These are phyloP conservation scores for Criorhina ranunculi DNA, from an alignment of 2,888 invertebrate species.

Conservation along the genomic window DNA sequence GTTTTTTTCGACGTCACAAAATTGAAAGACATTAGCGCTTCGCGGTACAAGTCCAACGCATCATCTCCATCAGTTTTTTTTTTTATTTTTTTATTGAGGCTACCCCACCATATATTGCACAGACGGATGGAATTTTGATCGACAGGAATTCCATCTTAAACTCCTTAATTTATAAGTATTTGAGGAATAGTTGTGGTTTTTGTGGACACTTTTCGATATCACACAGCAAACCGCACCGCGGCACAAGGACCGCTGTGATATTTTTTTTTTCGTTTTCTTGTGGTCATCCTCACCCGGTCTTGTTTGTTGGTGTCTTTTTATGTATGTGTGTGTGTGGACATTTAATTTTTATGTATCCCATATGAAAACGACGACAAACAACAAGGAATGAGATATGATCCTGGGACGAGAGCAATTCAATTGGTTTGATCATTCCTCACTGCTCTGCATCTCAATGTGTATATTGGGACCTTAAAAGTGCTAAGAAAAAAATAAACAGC, in stretches of 20 bases:
- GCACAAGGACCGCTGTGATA: slow-evolving; percentile 30
- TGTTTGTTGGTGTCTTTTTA: slow-evolving; percentile 48
- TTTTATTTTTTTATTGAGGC: slow-evolving; percentile 46
- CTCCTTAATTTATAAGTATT: slow-evolving; percentile 84
- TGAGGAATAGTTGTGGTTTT: slow-evolving; percentile 83
- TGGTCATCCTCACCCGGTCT: slow-evolving; percentile 65
- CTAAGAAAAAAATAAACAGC: slow-evolving; percentile 59
- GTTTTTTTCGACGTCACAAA: slow-evolving; percentile 28
- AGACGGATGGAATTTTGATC: slow-evolving; percentile 83
- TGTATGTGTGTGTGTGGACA: not conserved
- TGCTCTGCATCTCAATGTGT: slow-evolving; percentile 75
- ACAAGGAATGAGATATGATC: slow-evolving; percentile 20
- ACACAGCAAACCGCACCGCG: slow-evolving; percentile 57
- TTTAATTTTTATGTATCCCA: slow-evolving; percentile 73
- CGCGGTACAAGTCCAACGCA: slow-evolving; percentile 47
- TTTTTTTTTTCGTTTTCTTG: slow-evolving; percentile 16
- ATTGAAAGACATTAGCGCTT: slow-evolving; percentile 72
- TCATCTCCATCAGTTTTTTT: slow-evolving; percentile 53
- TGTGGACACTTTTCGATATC: slow-evolving; percentile 75
- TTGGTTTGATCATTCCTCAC: slow-evolving; percentile 63
- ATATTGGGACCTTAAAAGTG: slow-evolving; percentile 71
- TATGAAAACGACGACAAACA: slow-evolving; percentile 34
- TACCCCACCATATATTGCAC: slow-evolving; percentile 72
- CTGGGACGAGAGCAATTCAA: slow-evolving; percentile 30
- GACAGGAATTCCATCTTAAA: slow-evolving; percentile 85